Base-by-base conservation (phyloP, 2,888 invertebrate species). In the Amaurobius ferox region DNA sequence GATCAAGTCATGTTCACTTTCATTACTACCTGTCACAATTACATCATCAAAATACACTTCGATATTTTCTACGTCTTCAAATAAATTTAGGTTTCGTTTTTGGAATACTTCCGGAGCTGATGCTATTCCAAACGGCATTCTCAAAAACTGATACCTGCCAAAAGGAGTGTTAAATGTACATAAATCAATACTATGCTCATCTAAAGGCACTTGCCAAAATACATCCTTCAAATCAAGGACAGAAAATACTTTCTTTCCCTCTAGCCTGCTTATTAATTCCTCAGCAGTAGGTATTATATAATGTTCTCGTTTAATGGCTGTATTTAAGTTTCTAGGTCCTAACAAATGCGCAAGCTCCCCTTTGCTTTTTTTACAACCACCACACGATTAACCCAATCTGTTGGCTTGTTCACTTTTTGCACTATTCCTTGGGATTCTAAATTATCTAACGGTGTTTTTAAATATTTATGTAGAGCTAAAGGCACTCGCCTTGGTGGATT, bases 311-410 rank as follows among this genome's bases (percentile, higher is more conserved):
- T 74, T 80, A 32, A 74, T 74, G 3, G 32, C 62, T 30, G 32
- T 39, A 29, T 67, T 67, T 9, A 72, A 32, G 73, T 80, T 67
- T 55, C 80, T 73, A 67, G 74, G 44, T 67, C 55, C 5, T 74
- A 23, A 23, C 74, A 70, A 29, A 76, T 40, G 0, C 62, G 7
- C n/a, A 70, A n/a, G 26, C 44, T 70, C 1, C 70, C 76, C 61
- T 76, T 81, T 3, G 81, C 29, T 61, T 76, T 81, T 39, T 68
- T n/a, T 9, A 70, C 70, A 6, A 81, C 32, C 7, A 81, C 74
- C 11, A 70, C 19, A 62, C 62, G 68, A 29, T 62, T 74, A 1
- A 70, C 76, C 61, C 74, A 81, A 48, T 81, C 44, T 39, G 68
- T 81, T 3, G 68, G 44, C 29, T 61, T 78, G 30, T 30, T 70